A percentile compares a stretch with the other conserved stretches of the same genome.
Conservation (phyloP, 1,140 invertebrate species). For the Drosophila orena region DNA sequence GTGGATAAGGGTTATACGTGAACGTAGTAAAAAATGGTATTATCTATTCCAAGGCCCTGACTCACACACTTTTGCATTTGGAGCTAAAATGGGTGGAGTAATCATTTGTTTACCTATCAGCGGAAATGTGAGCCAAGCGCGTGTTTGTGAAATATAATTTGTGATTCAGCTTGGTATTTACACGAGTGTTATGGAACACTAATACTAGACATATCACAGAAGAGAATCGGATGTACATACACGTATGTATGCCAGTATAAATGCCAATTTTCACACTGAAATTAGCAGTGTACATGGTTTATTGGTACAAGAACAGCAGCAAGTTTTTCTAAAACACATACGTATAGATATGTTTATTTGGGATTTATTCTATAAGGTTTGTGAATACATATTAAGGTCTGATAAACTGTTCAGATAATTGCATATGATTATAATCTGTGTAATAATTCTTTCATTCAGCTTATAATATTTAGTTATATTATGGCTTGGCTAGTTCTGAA, state of each 20-base stretch:
- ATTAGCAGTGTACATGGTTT: not conserved
- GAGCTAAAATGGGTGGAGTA: conserved; percentile 7
- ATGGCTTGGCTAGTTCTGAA: not conserved
- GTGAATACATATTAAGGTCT: too few relatives aligned
- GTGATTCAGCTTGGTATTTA: conserved; percentile 21
- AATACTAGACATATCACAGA: not conserved
- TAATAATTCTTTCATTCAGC: not conserved
- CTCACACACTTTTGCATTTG: conserved; percentile 9
- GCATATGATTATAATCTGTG: too few relatives aligned
- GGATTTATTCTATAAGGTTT: too few relatives aligned
- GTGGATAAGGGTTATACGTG: conserved; percentile 1
- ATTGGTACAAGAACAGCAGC: not conserved
- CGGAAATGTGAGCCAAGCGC: conserved; percentile 34
- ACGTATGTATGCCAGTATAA: too few relatives aligned
- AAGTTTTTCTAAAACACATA: not conserved
- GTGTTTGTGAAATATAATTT: conserved; percentile 29
- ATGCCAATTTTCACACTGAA: conserved; percentile 4
- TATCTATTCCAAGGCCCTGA: conserved; percentile 19
- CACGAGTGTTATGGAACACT: conserved; percentile 5
- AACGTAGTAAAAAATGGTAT: not conserved
- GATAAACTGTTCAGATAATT: too few relatives aligned
- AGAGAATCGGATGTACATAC: not conserved
- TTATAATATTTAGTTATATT: not conserved
- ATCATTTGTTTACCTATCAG: conserved; percentile 25
- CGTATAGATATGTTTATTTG: not conserved